phyloP scores from a whole-genome alignment of 2,888 invertebrate genomes.

The Leistus spinibarbis region DNA sequence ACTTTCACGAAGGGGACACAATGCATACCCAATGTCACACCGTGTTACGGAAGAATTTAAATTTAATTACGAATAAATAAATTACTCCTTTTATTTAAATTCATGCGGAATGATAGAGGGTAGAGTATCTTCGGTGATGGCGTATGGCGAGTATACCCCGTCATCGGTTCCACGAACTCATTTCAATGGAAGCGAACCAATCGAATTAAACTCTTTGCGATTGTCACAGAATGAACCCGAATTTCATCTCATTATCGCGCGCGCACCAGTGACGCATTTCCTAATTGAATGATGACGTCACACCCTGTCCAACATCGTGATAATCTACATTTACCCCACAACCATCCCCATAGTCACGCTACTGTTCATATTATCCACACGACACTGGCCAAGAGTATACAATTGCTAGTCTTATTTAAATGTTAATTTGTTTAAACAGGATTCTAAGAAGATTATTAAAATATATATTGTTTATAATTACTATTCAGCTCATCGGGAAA shows the following conservation, averaged over 20 bases:
- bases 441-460: too few relatives aligned
- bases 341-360: neutral
- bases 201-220: conserved; percentile 31
- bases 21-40: neutral
- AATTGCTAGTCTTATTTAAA: too few relatives aligned
- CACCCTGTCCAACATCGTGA: conserved; percentile 2
- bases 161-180: neutral
- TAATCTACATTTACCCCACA: neutral
- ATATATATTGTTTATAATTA: too few relatives aligned
- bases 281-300: conserved; percentile 38
- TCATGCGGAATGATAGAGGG: neutral
- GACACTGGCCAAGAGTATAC: too few relatives aligned
- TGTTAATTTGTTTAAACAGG: too few relatives aligned
- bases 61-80: conserved; percentile 26
- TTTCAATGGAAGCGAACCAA: conserved; percentile 21
- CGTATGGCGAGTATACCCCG: neutral
- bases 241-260: conserved; percentile 34
- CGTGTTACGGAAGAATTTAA: conserved; percentile 12
- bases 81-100: conserved; percentile 26
- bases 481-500: too few relatives aligned
- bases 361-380: neutral
- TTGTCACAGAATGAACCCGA: conserved; percentile 14
- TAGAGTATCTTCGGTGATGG: neutral
- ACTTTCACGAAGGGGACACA: neutral
- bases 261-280: conserved; percentile 29